Conservation (phyloP, 2,797 vertebrate species). For the Jordanella pulchra region DNA sequence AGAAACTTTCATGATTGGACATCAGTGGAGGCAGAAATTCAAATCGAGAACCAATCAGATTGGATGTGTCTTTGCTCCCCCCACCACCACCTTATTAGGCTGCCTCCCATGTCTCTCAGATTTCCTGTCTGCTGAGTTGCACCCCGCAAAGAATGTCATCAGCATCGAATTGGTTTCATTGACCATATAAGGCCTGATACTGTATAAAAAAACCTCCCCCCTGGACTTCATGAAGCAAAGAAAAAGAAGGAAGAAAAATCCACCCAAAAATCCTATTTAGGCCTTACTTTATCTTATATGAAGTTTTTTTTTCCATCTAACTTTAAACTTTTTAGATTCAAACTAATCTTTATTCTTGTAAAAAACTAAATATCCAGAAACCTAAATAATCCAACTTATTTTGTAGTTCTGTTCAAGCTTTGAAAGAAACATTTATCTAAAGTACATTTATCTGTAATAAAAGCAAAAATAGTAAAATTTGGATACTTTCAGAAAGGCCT, state of each 20-base stretch:
- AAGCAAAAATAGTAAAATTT: not conserved
- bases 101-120: conserved; percentile 74
- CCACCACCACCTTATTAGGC: conserved; percentile 70
- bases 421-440: not conserved
- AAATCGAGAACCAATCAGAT: conserved; percentile 77
- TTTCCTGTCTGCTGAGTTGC: conserved; percentile 67
- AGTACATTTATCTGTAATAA: not conserved
- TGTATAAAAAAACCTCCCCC: conserved; percentile 55
- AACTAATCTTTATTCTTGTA: not conserved
- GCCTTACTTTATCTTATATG: conserved; percentile 42
- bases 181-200: conserved; percentile 82
- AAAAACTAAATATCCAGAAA: not conserved
- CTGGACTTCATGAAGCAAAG: conserved; percentile 13
- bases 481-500: not conserved
- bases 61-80: conserved; percentile 55
- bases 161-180: conserved; percentile 74
- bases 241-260: conserved; percentile 11
- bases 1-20: conserved; percentile 72
- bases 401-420: not conserved
- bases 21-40: conserved; percentile 73
- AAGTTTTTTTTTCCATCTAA: not conserved
- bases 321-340: not conserved
- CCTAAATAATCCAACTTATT: not conserved
- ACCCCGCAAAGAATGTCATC: conserved; percentile 67
- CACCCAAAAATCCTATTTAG: conserved; percentile 34